These are phyloP conservation scores for Brenthis ino DNA, from an alignment of 2,888 invertebrate genomes.

Conservation along the genomic window DNA sequence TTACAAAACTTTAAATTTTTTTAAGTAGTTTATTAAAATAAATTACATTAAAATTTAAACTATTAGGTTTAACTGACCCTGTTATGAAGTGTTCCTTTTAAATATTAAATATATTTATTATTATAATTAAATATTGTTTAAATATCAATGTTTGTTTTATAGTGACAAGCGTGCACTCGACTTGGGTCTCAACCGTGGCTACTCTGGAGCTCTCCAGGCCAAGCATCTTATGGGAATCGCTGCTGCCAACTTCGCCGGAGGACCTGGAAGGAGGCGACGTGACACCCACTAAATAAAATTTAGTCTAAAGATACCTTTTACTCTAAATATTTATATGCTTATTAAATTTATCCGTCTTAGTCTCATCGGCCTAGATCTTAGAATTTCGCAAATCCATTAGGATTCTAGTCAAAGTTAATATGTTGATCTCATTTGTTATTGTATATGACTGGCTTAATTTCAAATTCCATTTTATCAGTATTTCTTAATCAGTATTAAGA, in stretches of 20 bases:
- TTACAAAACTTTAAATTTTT: no score
- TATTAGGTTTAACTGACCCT: no score
- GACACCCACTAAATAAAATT: conserved; percentile 63
- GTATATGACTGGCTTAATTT: background rate
- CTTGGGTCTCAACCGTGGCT: conserved; percentile 93
- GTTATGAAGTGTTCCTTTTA: no score
- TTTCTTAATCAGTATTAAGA: conserved; percentile 5
- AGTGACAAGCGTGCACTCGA: conserved; percentile 94
- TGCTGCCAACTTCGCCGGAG: conserved; percentile 93
- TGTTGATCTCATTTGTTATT: conserved; percentile 7
- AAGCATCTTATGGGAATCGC: conserved; percentile 95
- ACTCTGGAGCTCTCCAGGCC: conserved; percentile 94
- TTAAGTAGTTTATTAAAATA: no score
- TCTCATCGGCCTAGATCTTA: conserved; percentile 33
- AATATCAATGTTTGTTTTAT: conserved; percentile 48
- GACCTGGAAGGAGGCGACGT: conserved; percentile 93
- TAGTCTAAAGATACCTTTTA: conserved; percentile 32
- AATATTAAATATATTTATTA: no score
- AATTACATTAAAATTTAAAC: no score
- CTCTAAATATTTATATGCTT: conserved; percentile 33
- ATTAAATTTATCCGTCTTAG: conserved; percentile 33
- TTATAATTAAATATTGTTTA: background rate
- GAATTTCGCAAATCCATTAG: conserved; percentile 4
- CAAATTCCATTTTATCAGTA: conserved; percentile 12
- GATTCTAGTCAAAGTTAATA: conserved; percentile 6